Evolutionary conservation across 2,797 vertebrate genomes (phyloP), one percentile per base, ranked within the genome.

Genomic region (Brotogeris chrysoptera): DNA sequence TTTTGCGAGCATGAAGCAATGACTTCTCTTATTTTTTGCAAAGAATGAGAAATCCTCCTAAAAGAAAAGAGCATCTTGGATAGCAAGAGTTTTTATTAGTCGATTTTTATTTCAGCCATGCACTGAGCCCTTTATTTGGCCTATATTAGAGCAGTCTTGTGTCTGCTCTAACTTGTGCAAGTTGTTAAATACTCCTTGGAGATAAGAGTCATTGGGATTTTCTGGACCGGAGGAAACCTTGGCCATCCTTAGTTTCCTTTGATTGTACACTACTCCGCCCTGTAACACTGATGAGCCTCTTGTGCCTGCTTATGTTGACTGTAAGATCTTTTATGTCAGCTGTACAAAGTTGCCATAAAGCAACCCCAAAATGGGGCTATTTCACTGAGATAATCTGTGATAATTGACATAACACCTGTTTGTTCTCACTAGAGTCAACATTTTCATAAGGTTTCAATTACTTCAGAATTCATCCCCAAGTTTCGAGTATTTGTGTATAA

Each of bases 391-490:
- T 73, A 87, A 80, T 95, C 68, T n/a, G 34, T 73, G 80, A 79
- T 84, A 88, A 95, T 66, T 88, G 90, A 84, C 82, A 73, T 68
- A 95, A 90, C 95, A 96, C 94, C 91, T 95, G 95, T 63, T 93
- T 93, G 93, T 49, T 93, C 80, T 90, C 77, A 68, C 66, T 52
- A 9, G 73, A 80, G 66, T 91, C 70, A 86, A 88, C 38, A 47
- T 47, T 77, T 84, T 60, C 73, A 71, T 80, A 57, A 93, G 86
- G 80, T 93, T 96, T 66, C 88, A 88, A 77, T 96, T 90, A 90
- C 80, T 93, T 65, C 64, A 95, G 86, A 83, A 59, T 92, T 96
- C 95, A 77, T 92, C 93, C 77, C 46, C 0, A 11, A 13, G 12
- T 73, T 84, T 88, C 66, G 74, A 88, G 43, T 63, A 46, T 79